Evolutionary conservation across 2,888 invertebrate species (phyloP).

Genomic region (Sarcophaga variegata): DNA sequence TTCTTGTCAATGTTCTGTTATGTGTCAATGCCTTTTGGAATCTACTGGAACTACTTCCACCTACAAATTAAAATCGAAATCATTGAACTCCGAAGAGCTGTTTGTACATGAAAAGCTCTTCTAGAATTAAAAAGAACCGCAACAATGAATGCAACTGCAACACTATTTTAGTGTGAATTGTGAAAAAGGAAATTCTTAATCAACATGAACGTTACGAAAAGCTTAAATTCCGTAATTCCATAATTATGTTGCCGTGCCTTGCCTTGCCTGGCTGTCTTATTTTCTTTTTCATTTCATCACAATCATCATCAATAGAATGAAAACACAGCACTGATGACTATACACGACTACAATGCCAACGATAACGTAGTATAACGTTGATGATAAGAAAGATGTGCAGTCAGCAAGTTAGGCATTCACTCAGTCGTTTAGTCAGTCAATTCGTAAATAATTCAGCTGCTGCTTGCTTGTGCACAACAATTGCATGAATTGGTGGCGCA

Average conservation of each 20-base stretch:
- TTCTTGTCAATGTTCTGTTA: too few relatives aligned
- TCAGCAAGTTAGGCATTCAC: not conserved
- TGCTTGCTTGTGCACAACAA: not conserved
- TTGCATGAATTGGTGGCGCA: not conserved
- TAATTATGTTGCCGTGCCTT: slow-evolving; percentile 14
- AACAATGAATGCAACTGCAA: not conserved
- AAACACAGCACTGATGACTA: not conserved
- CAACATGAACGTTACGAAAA: slow-evolving; percentile 22
- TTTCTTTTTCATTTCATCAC: not conserved
- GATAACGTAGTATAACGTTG: not conserved
- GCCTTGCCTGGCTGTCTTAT: too few relatives aligned
- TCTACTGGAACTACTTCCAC: too few relatives aligned
- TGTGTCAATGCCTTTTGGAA: too few relatives aligned
- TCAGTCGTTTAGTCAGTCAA: not conserved
- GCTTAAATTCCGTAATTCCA: slow-evolving; percentile 9
- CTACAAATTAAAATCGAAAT: not conserved
- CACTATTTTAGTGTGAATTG: not conserved
- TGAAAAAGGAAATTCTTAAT: slow-evolving; percentile 52
- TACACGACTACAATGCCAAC: not conserved
- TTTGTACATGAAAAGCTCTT: not conserved
- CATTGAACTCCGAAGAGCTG: not conserved
- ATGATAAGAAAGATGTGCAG: not conserved
- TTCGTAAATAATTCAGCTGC: not conserved
- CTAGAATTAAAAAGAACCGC: not conserved
- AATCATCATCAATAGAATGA: slow-evolving; percentile 8